Base-by-base conservation (phyloP, 2,113 vertebrate species). In the Eptatretus burgeri region DNA sequence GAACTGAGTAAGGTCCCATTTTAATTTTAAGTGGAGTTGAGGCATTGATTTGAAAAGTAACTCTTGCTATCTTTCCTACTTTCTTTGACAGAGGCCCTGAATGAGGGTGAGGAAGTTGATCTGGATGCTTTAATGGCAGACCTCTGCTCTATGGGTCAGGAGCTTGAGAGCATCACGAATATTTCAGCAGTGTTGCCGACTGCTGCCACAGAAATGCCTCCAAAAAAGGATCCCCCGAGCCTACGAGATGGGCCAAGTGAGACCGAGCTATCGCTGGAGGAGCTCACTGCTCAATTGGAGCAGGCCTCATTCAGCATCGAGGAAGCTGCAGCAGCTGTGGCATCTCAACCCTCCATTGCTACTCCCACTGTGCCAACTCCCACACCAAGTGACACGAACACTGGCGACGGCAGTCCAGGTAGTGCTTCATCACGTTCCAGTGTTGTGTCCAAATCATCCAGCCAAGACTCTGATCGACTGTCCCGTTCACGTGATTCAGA, bases 111-210 rank as follows among this genome's bases (percentile, higher is more conserved):
- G 66, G 71, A 81, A 1, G 91, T 98, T 70, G 91, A 98, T 74
- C 74, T 98, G 73, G 91, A 98, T 51, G 86, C 91, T 19, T 81
- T 98, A 51, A 98, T 98, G 91, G 91, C 91, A 1, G 91, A 98
- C 72, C 79, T 98, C 64, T 93, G 91, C 74, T 83, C 89, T 66
- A 98, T 98, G 62, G 91, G 94, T 68, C 87, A 89, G 74, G 91
- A 98, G 69, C 83, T 98, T 65, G 89, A 72, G 66, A 93, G 78
- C 73, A 81, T 89, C 14, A 81, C 84, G 14, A 76, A 78, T 72
- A 81, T 82, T 66, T 74, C 76, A 41, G 80, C 85, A 63, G 52
- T 75, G n/a, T 74, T 80, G 66, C 74, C 77, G n/a, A 74, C 82
- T 66, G 72, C 80, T 72, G 81, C 81, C 70, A 41, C 27, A 41